Base-by-base conservation (phyloP, 2,797 vertebrate genomes). In the Enteromius argenteus region DNA sequence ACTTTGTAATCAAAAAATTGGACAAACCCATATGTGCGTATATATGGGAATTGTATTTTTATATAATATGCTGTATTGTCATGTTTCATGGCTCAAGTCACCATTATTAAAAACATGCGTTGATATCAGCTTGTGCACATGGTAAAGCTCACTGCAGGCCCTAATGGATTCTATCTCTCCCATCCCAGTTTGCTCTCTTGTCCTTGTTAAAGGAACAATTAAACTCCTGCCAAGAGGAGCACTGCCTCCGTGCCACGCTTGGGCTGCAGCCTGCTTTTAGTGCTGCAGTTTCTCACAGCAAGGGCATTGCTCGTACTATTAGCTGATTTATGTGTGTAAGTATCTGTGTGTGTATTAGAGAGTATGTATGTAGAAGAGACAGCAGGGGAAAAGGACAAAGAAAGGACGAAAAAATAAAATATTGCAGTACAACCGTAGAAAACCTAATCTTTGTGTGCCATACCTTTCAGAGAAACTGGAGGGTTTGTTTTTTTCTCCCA, bases 201-300 rank as follows among this genome's bases (percentile, higher is more conserved):
- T 86, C 85, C 85, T 86, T 88, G 83, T 80, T 83, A 85, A 85
- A 79, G 44, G 75, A 78, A 85, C 86, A 87, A 87, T 88, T 87
- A 89, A 82, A 90, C 85, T 79, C 71, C 51, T 81, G 79, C 89
- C 86, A 90, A 87, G 80, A 89, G 84, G 86, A 79, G 77, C 79
- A 60, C 74, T 85, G 46, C 56, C 85, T 84, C 74, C 69, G 53
- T 56, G 53, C 79, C 74, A 81, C 32, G 79, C 51, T 86, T 85
- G 87, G 80, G 83, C 78, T 77, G 58, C 58, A 84, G 74, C 85
- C 86, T 84, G 85, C 84, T 85, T 86, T 89, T 72, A 87, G 85
- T 86, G 84, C 86, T 82, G 86, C 84, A 88, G 86, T 85, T 83
- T 87, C 62, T 84, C 84, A 83, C 83, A 66, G 86, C 86, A 89